Evolutionary conservation across 2,888 invertebrate genomes (phyloP).

Genomic region (Drosophila greeni): DNA sequence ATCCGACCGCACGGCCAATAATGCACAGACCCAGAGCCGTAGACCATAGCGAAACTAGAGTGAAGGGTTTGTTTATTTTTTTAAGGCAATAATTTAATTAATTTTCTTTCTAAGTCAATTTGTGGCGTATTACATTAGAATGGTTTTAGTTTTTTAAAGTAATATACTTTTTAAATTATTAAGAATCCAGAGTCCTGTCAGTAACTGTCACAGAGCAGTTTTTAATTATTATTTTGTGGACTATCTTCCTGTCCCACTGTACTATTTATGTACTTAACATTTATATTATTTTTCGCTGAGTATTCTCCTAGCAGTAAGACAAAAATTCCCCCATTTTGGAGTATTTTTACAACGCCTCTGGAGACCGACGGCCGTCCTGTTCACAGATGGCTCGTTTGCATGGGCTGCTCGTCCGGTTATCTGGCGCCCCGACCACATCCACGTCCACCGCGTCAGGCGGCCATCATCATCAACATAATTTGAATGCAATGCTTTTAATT

Average conservation of each 20-base stretch:
- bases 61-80: not conserved
- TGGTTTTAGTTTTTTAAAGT: not conserved
- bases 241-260: not conserved
- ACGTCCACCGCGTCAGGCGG: conserved; percentile 33
- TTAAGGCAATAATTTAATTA: too few relatives aligned
- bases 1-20: conserved; percentile 47
- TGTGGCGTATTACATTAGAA: too few relatives aligned
- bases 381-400: conserved; percentile 37
- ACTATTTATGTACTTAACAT: not conserved
- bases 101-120: too few relatives aligned
- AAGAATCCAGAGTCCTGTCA: not conserved
- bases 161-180: not conserved
- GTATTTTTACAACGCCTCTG: conserved; percentile 22
- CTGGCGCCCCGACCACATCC: conserved; percentile 15
- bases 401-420: conserved; percentile 30
- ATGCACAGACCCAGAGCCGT: conserved; percentile 49
- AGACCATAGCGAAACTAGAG: not conserved
- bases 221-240: not conserved
- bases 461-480: conserved; percentile 60
- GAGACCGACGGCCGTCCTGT: conserved; percentile 1
- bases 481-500: conserved; percentile 71
- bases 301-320: not conserved
- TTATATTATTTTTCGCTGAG: not conserved
- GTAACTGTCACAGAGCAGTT: not conserved
- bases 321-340: not conserved